Base-by-base conservation (phyloP, 2,797 vertebrate genomes). In the Ceryle rudis region DNA sequence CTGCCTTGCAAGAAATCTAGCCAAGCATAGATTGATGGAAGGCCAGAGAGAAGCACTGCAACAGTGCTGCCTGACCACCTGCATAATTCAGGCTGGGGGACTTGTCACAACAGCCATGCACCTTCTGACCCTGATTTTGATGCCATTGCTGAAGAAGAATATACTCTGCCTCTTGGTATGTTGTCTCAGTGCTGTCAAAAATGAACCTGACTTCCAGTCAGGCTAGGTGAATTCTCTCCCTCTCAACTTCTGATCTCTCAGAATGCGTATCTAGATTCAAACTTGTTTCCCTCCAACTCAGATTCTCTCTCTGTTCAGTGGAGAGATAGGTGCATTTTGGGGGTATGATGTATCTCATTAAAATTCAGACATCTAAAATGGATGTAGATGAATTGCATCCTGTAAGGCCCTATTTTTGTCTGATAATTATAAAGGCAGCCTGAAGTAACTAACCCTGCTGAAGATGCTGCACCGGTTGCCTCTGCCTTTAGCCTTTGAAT, bases 121-220 rank as follows among this genome's bases (percentile, higher is more conserved):
- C 23, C 19, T 86, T 83, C 57, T 71, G 23, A 31, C 14, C 33
- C 44, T 29, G 26, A 62, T 42, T 78, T 64, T 62, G 78, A 28
- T 49, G 51, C 35, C 35, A 22, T 35, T 57, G 21, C 35, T 72
- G 49, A 71, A 87, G 44, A 37, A 64, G 55, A 60, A 75, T 47
- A 31, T 69, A 5, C 41, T 64, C 10, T 51, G 22, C 23, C 18
- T 67, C 49, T 79, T 64, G n/a, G 11, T n/a, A 35, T 0, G 0
- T 28, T 79, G 52, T 64, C 29, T 26, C 29, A 47, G 65, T 33
- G 47, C 73, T 54, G 41, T 61, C 55, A 70, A 47, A 83, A 66
- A 26, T 60, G 55, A 57, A 49, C 37, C 10, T 58, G 39, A 58
- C 26, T 85, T 67, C 31, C 12, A 21, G 19, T 28, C 31, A n/a